A percentile compares a stretch with the other conserved stretches of the same genome.
These are phyloP conservation scores for Coelopa frigida DNA, from an alignment of 1,140 invertebrate genomes.

Conservation along the genomic window DNA sequence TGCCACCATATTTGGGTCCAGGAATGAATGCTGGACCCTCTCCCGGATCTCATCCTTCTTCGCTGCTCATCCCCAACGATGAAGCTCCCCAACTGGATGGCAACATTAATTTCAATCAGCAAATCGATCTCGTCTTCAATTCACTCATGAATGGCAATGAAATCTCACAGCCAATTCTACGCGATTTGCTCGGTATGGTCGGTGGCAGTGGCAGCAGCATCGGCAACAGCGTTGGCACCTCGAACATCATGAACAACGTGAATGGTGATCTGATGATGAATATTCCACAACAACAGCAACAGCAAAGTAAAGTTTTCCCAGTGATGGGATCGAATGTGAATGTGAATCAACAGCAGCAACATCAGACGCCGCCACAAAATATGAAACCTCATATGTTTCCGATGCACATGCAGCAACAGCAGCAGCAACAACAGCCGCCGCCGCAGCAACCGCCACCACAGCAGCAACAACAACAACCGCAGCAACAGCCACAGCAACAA, in stretches of 20 bases:
- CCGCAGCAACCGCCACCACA: constrained; percentile 12
- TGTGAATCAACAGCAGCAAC: constrained; percentile 18
- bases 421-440: constrained; percentile 6
- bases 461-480: constrained; percentile 15
- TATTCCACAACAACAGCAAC: constrained; percentile 14
- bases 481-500: constrained; percentile 19
- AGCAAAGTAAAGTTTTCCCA: constrained; percentile 8
- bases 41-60: not conserved
- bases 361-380: too few species aligned
- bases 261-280: constrained; percentile 24
- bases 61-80: constrained; percentile 1
- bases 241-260: constrained; percentile 14
- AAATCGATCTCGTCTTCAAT: constrained; percentile 42
- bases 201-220: constrained; percentile 9
- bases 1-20: constrained; percentile 5
- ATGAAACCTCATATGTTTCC: constrained; percentile 15
- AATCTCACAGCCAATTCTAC: constrained; percentile 37
- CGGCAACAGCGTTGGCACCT: not conserved
- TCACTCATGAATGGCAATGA: constrained; percentile 43
- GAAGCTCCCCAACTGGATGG: constrained; percentile 31
- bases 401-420: constrained; percentile 9
- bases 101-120: constrained; percentile 37
- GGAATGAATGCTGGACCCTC: not conserved
- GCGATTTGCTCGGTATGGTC: constrained; percentile 28
- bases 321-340: constrained; percentile 7